phyloP scores from a whole-genome alignment of 2,888 invertebrate species.

The Terebella lapidaria region DNA sequence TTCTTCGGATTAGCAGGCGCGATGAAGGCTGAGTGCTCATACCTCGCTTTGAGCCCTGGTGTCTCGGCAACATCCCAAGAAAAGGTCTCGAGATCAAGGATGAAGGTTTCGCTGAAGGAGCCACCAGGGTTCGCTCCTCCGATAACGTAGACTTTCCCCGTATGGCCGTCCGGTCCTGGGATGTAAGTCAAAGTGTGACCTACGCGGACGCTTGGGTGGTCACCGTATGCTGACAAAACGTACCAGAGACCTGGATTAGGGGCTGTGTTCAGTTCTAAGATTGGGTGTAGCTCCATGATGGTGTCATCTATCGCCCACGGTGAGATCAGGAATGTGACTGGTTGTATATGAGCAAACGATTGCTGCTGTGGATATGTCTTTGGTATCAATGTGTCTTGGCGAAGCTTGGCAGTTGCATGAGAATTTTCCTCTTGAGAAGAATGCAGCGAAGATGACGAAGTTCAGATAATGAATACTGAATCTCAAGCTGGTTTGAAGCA shows the following conservation, averaged over 20 bases:
- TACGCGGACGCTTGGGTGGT: conserved; percentile 47
- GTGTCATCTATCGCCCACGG: no score
- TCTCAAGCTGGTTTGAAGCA: no score
- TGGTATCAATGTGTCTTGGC: no score
- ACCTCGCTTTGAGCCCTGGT: conserved; percentile 37
- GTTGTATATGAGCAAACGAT: no score
- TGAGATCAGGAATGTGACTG: no score
- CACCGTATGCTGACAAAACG: conserved; percentile 45
- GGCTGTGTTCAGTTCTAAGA: conserved; percentile 36
- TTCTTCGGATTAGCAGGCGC: conserved; percentile 29
- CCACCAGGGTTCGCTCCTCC: conserved; percentile 52
- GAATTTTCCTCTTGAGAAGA: no score
- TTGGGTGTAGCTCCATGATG: conserved; percentile 48
- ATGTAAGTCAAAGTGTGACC: conserved; percentile 46
- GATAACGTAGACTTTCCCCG: conserved; percentile 44
- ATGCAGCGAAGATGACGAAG: no score
- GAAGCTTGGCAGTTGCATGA: no score
- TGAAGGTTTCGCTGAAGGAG: conserved; percentile 46
- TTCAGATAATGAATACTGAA: no score
- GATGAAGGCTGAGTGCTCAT: conserved; percentile 49
- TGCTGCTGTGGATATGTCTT: no score
- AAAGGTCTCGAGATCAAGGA: conserved; percentile 43
- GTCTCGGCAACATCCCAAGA: conserved; percentile 44
- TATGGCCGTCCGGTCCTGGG: conserved; percentile 26
- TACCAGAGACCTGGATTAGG: conserved; percentile 48